phyloP scores from a whole-genome alignment of 2,888 invertebrate species.

The Eupithecia insigniata region DNA sequence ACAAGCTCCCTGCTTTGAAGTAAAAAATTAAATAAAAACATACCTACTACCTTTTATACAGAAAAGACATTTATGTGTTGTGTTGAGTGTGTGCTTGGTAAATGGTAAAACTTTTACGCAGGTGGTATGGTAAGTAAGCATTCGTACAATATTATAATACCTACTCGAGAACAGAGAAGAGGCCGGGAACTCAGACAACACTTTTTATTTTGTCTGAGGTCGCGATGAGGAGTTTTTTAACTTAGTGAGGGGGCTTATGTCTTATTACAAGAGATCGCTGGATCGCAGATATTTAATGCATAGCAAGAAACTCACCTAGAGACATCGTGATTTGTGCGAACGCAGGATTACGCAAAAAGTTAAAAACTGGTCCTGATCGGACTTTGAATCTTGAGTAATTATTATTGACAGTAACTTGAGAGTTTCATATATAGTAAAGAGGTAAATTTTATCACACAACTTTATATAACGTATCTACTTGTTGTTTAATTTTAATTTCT shows the following conservation, averaged over 20 bases:
- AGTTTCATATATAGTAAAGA: not conserved
- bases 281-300: not conserved
- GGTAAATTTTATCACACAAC: too few relatives aligned
- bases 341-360: conserved; percentile 24
- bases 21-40: not conserved
- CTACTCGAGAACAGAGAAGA: not conserved
- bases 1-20: not conserved
- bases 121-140: too few relatives aligned
- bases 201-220: too few relatives aligned
- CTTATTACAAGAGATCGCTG: not conserved
- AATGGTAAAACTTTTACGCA: not conserved
- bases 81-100: too few relatives aligned
- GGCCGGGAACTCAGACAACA: too few relatives aligned
- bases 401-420: not conserved
- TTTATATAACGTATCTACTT: not conserved
- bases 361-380: conserved; percentile 26
- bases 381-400: conserved; percentile 13
- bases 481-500: not conserved
- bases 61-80: too few relatives aligned
- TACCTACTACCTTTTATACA: too few relatives aligned
- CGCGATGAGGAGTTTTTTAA: not conserved
- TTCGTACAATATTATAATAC: too few relatives aligned
- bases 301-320: conserved; percentile 47
- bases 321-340: conserved; percentile 43
- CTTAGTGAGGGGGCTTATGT: not conserved